These are phyloP conservation scores for Spicauda simplicius DNA, from an alignment of 2,888 invertebrate genomes.

Conservation along the genomic window DNA sequence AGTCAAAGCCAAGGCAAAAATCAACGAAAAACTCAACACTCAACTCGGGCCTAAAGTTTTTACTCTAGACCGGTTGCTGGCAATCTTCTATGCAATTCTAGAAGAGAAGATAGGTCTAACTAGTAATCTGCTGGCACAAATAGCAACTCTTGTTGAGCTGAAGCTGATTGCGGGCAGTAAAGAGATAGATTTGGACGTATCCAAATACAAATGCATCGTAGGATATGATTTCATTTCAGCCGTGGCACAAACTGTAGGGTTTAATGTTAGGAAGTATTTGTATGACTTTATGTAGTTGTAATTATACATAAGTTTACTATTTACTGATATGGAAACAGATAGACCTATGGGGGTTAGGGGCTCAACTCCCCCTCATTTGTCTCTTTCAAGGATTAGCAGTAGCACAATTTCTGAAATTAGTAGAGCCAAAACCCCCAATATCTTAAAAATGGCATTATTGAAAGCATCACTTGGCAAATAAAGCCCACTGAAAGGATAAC, in stretches of 20 bases:
- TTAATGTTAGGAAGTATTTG: conserved; percentile 90
- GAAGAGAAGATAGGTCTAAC: conserved; percentile 94
- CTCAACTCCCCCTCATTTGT: too few species aligned
- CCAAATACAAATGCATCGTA: conserved; percentile 94
- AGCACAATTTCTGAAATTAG: too few species aligned
- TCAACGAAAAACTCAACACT: conserved; percentile 84
- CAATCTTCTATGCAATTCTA: conserved; percentile 95
- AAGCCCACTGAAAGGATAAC: too few species aligned
- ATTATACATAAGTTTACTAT: too few species aligned
- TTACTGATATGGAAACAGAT: too few species aligned
- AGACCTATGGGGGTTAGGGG: too few species aligned
- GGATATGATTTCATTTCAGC: conserved; percentile 91
- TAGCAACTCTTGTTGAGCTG: conserved; percentile 93
- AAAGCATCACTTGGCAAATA: too few species aligned
- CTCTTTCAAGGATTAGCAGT: too few species aligned
- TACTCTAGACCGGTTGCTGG: conserved; percentile 91
- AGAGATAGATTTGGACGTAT: conserved; percentile 90
- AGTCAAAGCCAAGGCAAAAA: conserved; percentile 85
- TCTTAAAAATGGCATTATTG: too few species aligned
- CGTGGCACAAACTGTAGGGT: conserved; percentile 90
- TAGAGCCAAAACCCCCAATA: too few species aligned
- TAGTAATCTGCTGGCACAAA: conserved; percentile 93
- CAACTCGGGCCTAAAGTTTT: conserved; percentile 94
- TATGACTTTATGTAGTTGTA: conserved; percentile 85
- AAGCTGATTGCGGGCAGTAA: conserved; percentile 90